Evolutionary conservation across 2,888 invertebrate species (phyloP), one percentile per base, ranked within the genome.

Genomic region (Polydesmus complanatus): DNA sequence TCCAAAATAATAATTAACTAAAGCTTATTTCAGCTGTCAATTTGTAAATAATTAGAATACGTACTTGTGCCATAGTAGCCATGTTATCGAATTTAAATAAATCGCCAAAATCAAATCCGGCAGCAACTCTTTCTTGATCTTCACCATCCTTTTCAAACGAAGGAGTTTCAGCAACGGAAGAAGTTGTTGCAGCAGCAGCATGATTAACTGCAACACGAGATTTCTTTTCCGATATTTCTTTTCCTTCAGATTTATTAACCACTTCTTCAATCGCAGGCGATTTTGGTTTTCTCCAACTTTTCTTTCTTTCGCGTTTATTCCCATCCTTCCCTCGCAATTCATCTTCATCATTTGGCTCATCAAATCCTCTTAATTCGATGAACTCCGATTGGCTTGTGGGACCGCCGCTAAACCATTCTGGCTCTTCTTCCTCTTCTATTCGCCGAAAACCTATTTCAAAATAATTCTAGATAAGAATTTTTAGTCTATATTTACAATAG

Each of bases 361-460:
- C 92, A 75, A 95, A 95, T 21, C 95, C 95, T 55, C 87, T 84
- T 68, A 95, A 78, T 74, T 95, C 95, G 68, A 95, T 95, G 48
- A 89, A 91, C 69, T 95, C 95, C 70, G 84, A 78, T 72, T 92
- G 88, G 64, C 92, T 92, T 64, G 87, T 86, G 54, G 94, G 94
- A 53, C 93, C 94, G 63, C 72, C 70, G 62, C 77, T 78, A 69
- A 79, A 84, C 89, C 94, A 93, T 75, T 93, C 92, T 2, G 93
- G 93, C 73, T 91, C 89, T 67, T 87, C 88, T 67, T 82, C 82
- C 63, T 72, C 69, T 79, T 66, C 64, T 51, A 68, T 57, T 23
- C 81, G 67, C 47, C 56, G 54, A 26, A 61, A 52, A 48, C 58
- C 19, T 37, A 22, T 26, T 55, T 22, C 25, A 54, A n/a, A 11